A percentile compares a stretch with the other conserved stretches of the same genome.
Conservation (phyloP, 2,113 vertebrate genomes). For the Planiliza haematocheilus region DNA sequence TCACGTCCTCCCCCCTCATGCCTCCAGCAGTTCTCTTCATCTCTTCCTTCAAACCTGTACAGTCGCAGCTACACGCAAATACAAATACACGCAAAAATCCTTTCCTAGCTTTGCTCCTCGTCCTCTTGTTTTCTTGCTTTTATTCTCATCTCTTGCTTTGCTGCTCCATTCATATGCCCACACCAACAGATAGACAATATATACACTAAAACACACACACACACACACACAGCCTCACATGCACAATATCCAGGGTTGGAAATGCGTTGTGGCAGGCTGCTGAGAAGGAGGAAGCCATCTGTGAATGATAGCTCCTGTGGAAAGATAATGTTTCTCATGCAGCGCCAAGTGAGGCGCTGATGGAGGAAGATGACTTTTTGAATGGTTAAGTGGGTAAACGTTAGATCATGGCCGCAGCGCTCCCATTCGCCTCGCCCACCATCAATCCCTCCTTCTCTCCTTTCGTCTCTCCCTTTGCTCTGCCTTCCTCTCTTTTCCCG, state of each 20-base stretch:
- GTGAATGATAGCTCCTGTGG: conserved; percentile 79
- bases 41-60: conserved; percentile 27
- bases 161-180: conserved; percentile 18
- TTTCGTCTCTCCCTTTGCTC: conserved; percentile 21
- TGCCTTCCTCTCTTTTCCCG: conserved; percentile 47
- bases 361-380: conserved; percentile 83
- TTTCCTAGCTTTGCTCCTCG: too few relatives aligned
- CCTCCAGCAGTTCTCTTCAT: conserved; percentile 37
- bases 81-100: not conserved
- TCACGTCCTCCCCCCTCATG: conserved; percentile 2
- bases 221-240: conserved; percentile 11
- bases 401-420: conserved; percentile 69
- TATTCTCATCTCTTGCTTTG: conserved; percentile 19
- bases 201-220: conserved; percentile 32
- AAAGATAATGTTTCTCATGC: conserved; percentile 80
- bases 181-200: conserved; percentile 7
- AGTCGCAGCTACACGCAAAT: conserved; percentile 13
- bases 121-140: conserved; percentile 2
- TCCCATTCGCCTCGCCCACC: conserved; percentile 66
- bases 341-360: conserved; percentile 69
- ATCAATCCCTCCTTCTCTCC: conserved; percentile 65
- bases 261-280: conserved; percentile 64
- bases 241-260: conserved; percentile 49
- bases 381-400: conserved; percentile 82
- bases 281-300: conserved; percentile 73